Evolutionary conservation across 2,888 invertebrate species (phyloP).

Genomic region (Bursaphelenchus okinawaensis): DNA sequence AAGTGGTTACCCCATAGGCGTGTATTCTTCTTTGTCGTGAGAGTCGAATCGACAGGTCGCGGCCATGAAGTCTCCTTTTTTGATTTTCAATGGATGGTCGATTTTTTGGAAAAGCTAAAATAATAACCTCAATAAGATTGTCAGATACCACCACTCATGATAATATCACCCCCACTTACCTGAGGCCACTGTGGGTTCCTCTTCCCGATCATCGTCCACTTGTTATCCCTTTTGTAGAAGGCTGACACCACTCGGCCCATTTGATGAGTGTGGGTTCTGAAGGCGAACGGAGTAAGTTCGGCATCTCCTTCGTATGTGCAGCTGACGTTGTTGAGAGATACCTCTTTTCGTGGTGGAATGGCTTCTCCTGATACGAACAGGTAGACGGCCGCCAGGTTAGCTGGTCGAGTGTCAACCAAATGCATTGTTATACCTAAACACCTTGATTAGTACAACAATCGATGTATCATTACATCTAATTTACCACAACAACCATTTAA

Average conservation of each 20-base stretch:
- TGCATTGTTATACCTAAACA: constrained; percentile 55
- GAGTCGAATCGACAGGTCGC: constrained; percentile 65
- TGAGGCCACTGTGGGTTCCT: constrained; percentile 67
- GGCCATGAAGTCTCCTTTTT: constrained; percentile 61
- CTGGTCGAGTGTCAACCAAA: constrained; percentile 41
- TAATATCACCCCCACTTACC: too few relatives aligned
- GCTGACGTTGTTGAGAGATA: constrained; percentile 61
- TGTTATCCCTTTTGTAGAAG: constrained; percentile 57
- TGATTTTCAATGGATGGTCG: constrained; percentile 58
- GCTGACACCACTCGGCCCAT: constrained; percentile 60
- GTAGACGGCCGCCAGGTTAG: constrained; percentile 58
- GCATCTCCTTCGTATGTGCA: constrained; percentile 59
- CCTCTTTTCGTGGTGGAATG: constrained; percentile 59
- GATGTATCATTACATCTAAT: not conserved
- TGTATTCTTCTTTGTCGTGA: constrained; percentile 56
- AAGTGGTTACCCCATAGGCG: constrained; percentile 62
- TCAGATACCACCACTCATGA: not conserved
- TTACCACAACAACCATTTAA: constrained; percentile 1
- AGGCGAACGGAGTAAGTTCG: constrained; percentile 63
- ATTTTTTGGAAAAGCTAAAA: constrained; percentile 64
- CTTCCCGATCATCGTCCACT: constrained; percentile 60
- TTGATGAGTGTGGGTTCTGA: constrained; percentile 64
- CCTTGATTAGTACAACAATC: constrained; percentile 18
- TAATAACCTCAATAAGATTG: constrained; percentile 9
- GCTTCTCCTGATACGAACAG: constrained; percentile 56